Base-by-base conservation (phyloP, 2,888 invertebrate genomes). In the Acleris laterana region DNA sequence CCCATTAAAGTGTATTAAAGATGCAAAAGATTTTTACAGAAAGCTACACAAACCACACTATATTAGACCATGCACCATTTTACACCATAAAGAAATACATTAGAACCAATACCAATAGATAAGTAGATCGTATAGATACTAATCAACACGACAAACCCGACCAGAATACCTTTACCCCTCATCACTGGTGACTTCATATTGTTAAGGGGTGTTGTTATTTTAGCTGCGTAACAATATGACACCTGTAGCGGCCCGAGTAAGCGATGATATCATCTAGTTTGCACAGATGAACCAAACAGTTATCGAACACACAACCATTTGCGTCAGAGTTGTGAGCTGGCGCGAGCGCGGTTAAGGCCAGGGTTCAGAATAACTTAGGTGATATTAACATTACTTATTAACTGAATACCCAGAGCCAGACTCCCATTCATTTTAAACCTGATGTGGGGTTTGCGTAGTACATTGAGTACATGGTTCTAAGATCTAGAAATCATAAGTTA, bases 191-290 rank as follows among this genome's bases (percentile, higher is more conserved):
- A 7, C 13, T 9, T 50, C 51, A 28, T 32, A 46, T 19, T 38
- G 46, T 32, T 50, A 46, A 65, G 57, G 56, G 56, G 49, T 42
- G 53, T 48, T 57, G 62, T 64, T 71, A 67, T 57, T 64, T 60
- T 60, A 63, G 68, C 56, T 20, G 22, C 20, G 61, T 69, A 68
- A 71, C 64, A 64, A 71, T 68, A 53, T 17, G 58, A 58, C 73
- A 74, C 74, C 73, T 72, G 74, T 71, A 48, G 60, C 71, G 65
- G 56, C 38, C 56, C 59, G 49, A 60, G 46, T n/a, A 16, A 62
- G 63, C 53, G 72, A 69, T 90, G 90, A 90, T 84, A 85, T 88
- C 89, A 89, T 76, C 80, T 49, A 83, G 74, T 89, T 87, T 88
- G 78, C 75, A 77, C 88, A 89, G 85, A 81, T 88, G 88, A 82